Percentiles rank a stretch among this genome's conserved stretches.
These are phyloP conservation scores for Rotaria macrura DNA, from an alignment of 2,888 invertebrate species.

Conservation along the genomic window DNA sequence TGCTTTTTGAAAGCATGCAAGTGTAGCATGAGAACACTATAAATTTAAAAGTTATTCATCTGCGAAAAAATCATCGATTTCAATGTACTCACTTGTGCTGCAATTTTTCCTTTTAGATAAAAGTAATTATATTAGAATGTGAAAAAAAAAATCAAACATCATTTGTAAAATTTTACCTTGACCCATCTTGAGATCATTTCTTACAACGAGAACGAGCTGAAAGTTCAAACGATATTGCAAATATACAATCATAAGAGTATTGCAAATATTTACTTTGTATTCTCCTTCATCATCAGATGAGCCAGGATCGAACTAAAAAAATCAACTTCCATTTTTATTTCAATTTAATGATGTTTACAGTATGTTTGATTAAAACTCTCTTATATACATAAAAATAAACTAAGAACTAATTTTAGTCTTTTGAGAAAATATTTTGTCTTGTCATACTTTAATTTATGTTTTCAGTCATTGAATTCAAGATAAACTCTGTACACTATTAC, in stretches of 20 bases:
- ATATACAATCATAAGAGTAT: not conserved
- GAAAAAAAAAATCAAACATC: too few species aligned
- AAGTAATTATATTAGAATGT: too few species aligned
- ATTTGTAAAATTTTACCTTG: constrained; percentile 53
- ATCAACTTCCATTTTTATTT: too few species aligned
- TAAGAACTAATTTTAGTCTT: too few species aligned
- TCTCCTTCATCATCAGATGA: not conserved
- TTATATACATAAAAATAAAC: too few species aligned
- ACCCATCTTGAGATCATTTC: constrained; percentile 82
- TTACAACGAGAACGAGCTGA: constrained; percentile 74
- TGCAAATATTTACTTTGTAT: not conserved
- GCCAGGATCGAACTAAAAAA: not conserved
- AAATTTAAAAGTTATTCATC: not conserved
- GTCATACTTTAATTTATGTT: too few species aligned
- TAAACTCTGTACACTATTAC: too few species aligned
- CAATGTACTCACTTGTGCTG: constrained; percentile 59
- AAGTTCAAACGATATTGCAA: not conserved
- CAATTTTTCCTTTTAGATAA: constrained; percentile 61
- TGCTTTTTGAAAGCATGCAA: constrained; percentile 70
- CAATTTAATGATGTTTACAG: too few species aligned
- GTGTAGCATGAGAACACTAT: constrained; percentile 77
- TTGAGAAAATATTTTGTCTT: too few species aligned
- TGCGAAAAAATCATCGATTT: not conserved
- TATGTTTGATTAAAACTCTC: too few species aligned
- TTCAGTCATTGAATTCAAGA: too few species aligned